Evolutionary conservation across 2,888 invertebrate species (phyloP), one percentile per base, ranked within the genome.

Genomic region (Platynereis dumerilii): DNA sequence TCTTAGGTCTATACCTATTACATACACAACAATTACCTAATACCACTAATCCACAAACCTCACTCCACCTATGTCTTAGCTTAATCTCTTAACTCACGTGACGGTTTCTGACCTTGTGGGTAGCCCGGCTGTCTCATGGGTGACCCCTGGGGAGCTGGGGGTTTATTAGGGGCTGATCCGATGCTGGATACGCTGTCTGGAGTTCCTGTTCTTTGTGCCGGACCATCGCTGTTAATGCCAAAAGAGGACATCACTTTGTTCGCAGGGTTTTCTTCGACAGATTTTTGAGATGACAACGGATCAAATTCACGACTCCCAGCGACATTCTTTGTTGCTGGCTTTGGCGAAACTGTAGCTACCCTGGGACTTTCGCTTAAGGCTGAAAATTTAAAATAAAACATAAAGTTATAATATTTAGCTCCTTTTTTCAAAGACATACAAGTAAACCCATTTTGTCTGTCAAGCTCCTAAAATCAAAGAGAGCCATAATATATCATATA

Each of bases 231-330:
- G 45, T 27, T 22, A 67, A 79, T 72, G 10, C 80, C 80, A 73
- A 81, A 81, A 2, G 81, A 81, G 29, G 81, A 78, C 73, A 78
- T 77, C 45, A 81, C 78, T 72, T 81, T 81, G 64, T 72, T 79
- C 63, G 78, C 78, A 34, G 71, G 66, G 45, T 68, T 68, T 20
- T 76, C 75, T 15, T 77, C 79, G 26, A 69, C 69, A 17, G 74
- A 71, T 39, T 75, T 72, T 68, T 82, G 82, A 17, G 85, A 85
- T 76, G 87, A 87, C 42, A 88, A 77, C 2, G 88, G 88, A 78
- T 89, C 88, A 83, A 89, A 89, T 76, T 89, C 88, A 74, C 87
- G 87, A 55, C 88, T 85, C 73, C 76, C 74, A 2, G 74, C 75
- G 7, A 69, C 71, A 52, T 69, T 67, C 12, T 34, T 34, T 12